These are phyloP conservation scores for Microtus richardsoni DNA, from an alignment of 2,113 vertebrate genomes.

Conservation along the genomic window DNA sequence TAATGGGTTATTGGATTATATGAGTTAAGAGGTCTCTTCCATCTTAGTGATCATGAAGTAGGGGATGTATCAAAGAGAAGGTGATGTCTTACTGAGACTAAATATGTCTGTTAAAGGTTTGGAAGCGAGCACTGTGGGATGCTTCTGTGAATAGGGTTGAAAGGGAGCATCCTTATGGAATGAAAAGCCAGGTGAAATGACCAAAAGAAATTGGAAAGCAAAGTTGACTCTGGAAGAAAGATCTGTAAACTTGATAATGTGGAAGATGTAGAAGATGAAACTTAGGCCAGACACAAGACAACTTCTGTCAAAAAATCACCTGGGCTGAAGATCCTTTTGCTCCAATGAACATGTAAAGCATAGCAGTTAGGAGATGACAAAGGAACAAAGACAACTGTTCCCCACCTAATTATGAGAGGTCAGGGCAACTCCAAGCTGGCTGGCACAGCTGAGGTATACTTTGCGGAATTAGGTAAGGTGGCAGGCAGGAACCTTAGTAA, in stretches of 20 bases:
- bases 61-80: background rate
- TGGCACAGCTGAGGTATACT: background rate
- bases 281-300: background rate
- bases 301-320: background rate
- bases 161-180: background rate
- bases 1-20: background rate
- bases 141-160: background rate
- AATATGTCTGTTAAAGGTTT: constrained; percentile 28
- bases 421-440: background rate
- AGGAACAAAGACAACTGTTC: background rate
- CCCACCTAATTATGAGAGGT: background rate
- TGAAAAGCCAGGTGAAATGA: background rate
- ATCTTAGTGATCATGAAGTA: background rate
- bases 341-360: background rate
- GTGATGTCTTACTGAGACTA: background rate
- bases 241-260: background rate
- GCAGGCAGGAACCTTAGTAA: background rate
- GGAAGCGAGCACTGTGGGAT: background rate
- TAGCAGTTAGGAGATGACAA: background rate
- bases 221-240: background rate
- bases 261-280: background rate
- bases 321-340: background rate
- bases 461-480: background rate
- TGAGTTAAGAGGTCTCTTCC: background rate
- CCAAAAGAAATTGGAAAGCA: background rate